Evolutionary conservation across 2,888 invertebrate species (phyloP), one percentile per base, ranked within the genome.

Genomic region (Plagodis dolabraria): DNA sequence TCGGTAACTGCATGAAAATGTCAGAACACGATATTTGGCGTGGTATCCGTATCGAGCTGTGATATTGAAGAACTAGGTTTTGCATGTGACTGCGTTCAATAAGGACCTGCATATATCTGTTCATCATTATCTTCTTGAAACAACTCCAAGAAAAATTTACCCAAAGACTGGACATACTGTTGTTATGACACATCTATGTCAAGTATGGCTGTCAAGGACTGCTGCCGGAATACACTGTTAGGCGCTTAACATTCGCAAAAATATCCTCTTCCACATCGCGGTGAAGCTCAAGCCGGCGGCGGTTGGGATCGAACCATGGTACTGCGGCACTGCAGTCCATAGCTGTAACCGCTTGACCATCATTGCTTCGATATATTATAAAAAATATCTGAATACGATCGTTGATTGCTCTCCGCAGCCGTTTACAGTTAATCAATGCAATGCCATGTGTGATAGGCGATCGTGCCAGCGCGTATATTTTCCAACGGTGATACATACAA

Each of bases 361-460:
- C n/a, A n/a, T n/a, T n/a, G n/a, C n/a, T n/a, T n/a, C n/a, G n/a
- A n/a, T n/a, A n/a, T n/a, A n/a, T n/a, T n/a, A n/a, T n/a, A n/a
- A n/a, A n/a, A 5, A 42, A 43, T 10, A 34, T 50, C 11, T 69
- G 76, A 80, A 85, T 80, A 72, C 68, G 76, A 76, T 72, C 77
- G 74, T 78, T 83, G 84, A 87, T 86, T 84, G 81, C 80, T 72
- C 71, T 75, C 77, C 75, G 79, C 76, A 77, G 72, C 79, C 81
- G 82, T 85, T 82, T 84, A 82, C 75, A 87, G 85, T 78, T 84
- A 86, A 89, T 86, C 83, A 83, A 86, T 83, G 79, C 83, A 72
- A 68, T 77, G 77, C 83, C 83, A 87, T 86, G 81, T 86, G 83
- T 77, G 80, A 76, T 71, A 72, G 69, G 65, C 71, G 75, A 75